A percentile compares a stretch with the other conserved stretches of the same genome.
Evolutionary conservation across 2,888 invertebrate genomes (phyloP).

Genomic region (Dynastes tityus): DNA sequence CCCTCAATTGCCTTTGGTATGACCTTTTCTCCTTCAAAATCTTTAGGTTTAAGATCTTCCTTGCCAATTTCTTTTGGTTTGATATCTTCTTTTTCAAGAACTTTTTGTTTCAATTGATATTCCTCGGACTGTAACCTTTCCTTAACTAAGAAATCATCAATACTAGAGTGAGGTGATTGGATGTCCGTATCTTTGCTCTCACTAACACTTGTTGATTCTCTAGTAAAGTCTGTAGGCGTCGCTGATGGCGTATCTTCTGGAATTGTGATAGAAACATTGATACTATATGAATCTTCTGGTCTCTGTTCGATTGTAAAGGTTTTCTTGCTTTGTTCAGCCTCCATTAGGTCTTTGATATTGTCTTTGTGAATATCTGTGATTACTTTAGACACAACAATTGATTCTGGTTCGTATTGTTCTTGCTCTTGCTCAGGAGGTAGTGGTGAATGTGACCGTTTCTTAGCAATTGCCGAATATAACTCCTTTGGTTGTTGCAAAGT

Average conservation of each 20-base stretch:
- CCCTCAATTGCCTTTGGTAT: background rate
- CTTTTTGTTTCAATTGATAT: background rate
- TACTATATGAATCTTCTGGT: slow-evolving; percentile 47
- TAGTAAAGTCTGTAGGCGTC: slow-evolving; percentile 50
- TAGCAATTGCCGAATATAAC: slow-evolving; percentile 65
- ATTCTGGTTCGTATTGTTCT: slow-evolving; percentile 52
- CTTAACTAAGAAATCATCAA: slow-evolving; percentile 51
- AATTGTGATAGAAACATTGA: slow-evolving; percentile 58
- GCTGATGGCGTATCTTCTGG: slow-evolving; percentile 54
- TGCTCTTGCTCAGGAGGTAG: slow-evolving; percentile 47
- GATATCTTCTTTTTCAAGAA: background rate
- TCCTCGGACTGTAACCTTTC: slow-evolving; percentile 44
- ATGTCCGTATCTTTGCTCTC: slow-evolving; percentile 15
- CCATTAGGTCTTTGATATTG: slow-evolving; percentile 57
- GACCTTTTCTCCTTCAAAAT: background rate
- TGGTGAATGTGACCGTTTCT: slow-evolving; percentile 63
- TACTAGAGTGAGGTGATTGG: slow-evolving; percentile 38
- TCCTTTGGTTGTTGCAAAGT: slow-evolving; percentile 60
- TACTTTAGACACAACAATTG: slow-evolving; percentile 62
- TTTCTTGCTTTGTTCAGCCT: slow-evolving; percentile 33
- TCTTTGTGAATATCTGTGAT: slow-evolving; percentile 63
- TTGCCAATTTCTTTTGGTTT: background rate
- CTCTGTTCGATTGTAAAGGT: background rate
- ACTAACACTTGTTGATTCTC: slow-evolving; percentile 43
- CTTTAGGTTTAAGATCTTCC: background rate